Evolutionary conservation across 2,113 vertebrate species (phyloP).

Genomic region (Bagarius yarrelli): DNA sequence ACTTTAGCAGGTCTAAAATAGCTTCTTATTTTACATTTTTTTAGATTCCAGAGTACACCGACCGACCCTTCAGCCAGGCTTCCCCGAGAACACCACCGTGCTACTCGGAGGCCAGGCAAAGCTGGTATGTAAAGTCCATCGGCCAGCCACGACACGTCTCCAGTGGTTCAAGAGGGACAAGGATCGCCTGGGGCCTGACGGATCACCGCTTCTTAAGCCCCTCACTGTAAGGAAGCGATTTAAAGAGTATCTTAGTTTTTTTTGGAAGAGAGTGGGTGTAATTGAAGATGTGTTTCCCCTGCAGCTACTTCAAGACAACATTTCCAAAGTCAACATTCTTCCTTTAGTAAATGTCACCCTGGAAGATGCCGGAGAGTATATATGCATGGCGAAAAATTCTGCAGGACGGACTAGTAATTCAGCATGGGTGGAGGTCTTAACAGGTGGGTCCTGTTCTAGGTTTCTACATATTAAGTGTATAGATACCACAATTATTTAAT

Average conservation of each 20-base stretch:
- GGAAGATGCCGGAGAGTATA: constrained; percentile 90
- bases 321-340: constrained; percentile 83
- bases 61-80: constrained; percentile 83
- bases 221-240: constrained; percentile 77
- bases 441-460: constrained; percentile 67
- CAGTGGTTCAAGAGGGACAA: constrained; percentile 89
- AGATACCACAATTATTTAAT: not conserved
- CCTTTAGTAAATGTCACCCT: constrained; percentile 80
- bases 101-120: constrained; percentile 79
- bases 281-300: constrained; percentile 24
- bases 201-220: constrained; percentile 77
- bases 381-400: constrained; percentile 84
- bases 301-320: constrained; percentile 85
- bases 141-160: constrained; percentile 84
- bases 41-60: constrained; percentile 78
- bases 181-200: constrained; percentile 68
- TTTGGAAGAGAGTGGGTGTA: constrained; percentile 8
- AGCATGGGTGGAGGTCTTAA: constrained; percentile 87
- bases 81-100: constrained; percentile 85
- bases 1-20: not conserved
- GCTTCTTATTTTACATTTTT: not conserved
- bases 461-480: not conserved
- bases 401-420: constrained; percentile 83
- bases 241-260: constrained; percentile 5
- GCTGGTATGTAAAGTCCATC: constrained; percentile 88